Conservation (phyloP, 2,113 vertebrate genomes). For the Cranoglanis bouderius region DNA sequence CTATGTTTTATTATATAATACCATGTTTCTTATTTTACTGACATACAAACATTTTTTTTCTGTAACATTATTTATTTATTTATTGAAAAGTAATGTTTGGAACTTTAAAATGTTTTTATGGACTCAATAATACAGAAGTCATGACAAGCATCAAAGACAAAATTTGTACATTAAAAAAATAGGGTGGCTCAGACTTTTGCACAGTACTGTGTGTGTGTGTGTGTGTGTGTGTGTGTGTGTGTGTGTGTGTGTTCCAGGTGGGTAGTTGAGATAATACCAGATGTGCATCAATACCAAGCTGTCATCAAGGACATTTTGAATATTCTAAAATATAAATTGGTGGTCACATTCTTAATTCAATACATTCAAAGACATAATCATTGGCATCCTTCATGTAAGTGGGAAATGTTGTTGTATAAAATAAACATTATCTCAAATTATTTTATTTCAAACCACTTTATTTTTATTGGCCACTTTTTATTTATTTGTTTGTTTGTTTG, state of each 20-base stretch:
- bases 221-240: slow-evolving; percentile 1
- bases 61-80: no score
- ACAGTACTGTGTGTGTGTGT: not conserved
- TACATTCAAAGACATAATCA: not conserved
- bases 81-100: no score
- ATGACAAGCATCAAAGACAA: no score
- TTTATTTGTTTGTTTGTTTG: no score
- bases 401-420: not conserved
- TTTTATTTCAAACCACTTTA: no score
- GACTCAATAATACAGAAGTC: no score
- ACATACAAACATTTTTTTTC: no score
- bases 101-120: no score
- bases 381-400: not conserved
- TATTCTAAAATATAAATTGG: not conserved
- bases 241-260: not conserved
- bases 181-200: no score
- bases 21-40: no score
- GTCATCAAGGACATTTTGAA: not conserved
- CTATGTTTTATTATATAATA: no score
- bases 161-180: not conserved
- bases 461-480: no score
- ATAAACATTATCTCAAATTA: not conserved
- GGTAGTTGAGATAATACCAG: not conserved
- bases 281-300: not conserved
- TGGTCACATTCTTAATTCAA: not conserved